These are phyloP conservation scores for Myotis davidii DNA, from an alignment of 2,113 vertebrate species.

Conservation along the genomic window DNA sequence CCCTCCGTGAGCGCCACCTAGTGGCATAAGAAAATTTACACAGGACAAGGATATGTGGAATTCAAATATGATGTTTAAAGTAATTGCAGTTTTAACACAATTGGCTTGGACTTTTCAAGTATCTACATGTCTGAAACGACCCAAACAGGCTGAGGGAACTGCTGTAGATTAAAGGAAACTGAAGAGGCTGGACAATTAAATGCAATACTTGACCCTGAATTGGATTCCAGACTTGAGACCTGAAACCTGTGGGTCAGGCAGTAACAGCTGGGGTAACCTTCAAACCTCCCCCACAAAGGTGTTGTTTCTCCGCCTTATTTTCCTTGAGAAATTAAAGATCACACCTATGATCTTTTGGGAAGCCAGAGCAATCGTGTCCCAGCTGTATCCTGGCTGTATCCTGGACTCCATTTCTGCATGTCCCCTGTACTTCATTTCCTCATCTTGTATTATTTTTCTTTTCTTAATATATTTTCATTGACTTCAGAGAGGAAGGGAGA, in stretches of 20 bases:
- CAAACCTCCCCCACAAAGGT: background rate
- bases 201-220: background rate
- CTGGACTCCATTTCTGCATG: background rate
- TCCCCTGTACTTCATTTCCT: background rate
- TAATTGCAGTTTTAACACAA: background rate
- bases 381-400: background rate
- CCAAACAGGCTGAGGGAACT: background rate
- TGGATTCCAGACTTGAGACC: background rate
- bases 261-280: background rate
- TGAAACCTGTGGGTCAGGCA: background rate
- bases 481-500: background rate
- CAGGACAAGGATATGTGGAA: background rate
- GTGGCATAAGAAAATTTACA: background rate
- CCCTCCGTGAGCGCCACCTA: background rate
- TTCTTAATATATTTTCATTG: too few species aligned
- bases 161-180: background rate
- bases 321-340: background rate
- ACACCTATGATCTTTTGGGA: background rate
- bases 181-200: background rate
- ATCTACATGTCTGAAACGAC: background rate
- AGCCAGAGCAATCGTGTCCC: background rate
- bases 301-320: background rate
- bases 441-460: background rate
- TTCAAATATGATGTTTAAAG: background rate
- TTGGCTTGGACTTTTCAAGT: background rate